Evolutionary conservation across 30 jellyfish, hydroid and myxozoan species (phyloP).

Genomic region (Pseudorhiza aurosa): DNA sequence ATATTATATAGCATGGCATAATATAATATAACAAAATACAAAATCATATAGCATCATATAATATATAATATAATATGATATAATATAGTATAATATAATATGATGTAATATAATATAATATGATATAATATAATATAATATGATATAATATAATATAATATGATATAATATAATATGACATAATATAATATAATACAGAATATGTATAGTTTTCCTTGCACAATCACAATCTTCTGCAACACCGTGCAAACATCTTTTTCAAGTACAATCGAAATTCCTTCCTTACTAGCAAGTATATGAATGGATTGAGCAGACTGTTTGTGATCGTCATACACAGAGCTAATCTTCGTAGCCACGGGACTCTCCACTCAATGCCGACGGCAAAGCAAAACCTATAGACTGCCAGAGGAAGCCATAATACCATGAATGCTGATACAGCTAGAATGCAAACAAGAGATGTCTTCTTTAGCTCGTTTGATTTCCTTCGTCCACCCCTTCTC

Average conservation of each 20-base stretch:
- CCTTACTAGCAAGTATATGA: conserved; percentile 4
- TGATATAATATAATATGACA: neutral
- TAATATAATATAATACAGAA: neutral
- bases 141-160: too few species aligned
- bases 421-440: neutral
- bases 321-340: conserved; percentile 5
- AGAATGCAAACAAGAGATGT: conserved; percentile 4
- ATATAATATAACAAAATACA: conserved; percentile 8
- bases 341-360: conserved; percentile 7
- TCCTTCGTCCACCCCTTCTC: too few species aligned
- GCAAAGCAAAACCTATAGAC: conserved; percentile 8
- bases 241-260: neutral
- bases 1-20: conserved; percentile 17
- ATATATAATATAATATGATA: too few species aligned
- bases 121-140: too few species aligned
- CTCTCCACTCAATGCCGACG: neutral
- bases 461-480: neutral
- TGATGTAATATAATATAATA: too few species aligned
- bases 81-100: too few species aligned
- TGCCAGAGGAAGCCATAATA: conserved; percentile 25
- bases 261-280: conserved; percentile 9
- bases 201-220: neutral
- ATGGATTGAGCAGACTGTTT: conserved; percentile 33
- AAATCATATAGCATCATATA: conserved; percentile 5
- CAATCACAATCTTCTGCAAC: neutral